These are phyloP conservation scores for Cryptotis parvus DNA, from an alignment of 2,113 vertebrate genomes.

Conservation along the genomic window DNA sequence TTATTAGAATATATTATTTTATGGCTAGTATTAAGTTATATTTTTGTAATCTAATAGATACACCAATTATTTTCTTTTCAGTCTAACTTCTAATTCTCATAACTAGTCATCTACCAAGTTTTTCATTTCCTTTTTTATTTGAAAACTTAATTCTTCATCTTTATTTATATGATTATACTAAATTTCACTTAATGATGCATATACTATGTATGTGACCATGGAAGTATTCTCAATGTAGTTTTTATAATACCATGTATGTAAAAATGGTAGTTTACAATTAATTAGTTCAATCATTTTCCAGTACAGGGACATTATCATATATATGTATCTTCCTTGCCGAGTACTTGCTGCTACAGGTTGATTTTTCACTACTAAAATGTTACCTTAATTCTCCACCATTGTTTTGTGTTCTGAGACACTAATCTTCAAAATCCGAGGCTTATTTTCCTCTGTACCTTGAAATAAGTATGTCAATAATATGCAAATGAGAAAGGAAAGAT, in stretches of 20 bases:
- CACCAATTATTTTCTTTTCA: constrained; percentile 63
- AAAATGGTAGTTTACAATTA: background rate
- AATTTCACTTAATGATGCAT: constrained; percentile 51
- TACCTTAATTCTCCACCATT: background rate
- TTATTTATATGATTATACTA: constrained; percentile 15
- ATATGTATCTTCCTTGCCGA: constrained; percentile 4
- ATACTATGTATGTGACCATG: background rate
- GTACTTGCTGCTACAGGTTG: constrained; percentile 48
- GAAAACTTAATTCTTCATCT: constrained; percentile 49
- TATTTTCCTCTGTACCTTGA: constrained; percentile 9
- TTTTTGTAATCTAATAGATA: constrained; percentile 49
- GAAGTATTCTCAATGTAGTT: background rate
- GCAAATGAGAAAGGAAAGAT: constrained; percentile 52
- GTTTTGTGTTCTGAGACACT: background rate
- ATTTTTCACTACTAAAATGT: constrained; percentile 52
- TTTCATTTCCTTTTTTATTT: constrained; percentile 35
- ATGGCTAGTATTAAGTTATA: constrained; percentile 56
- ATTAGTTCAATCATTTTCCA: background rate
- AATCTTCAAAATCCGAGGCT: background rate
- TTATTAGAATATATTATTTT: background rate
- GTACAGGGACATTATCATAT: constrained; percentile 16
- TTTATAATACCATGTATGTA: background rate
- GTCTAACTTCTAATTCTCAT: constrained; percentile 50
- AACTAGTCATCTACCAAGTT: constrained; percentile 9
- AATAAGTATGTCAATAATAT: constrained; percentile 5